Percentiles rank a stretch among this genome's conserved stretches.
Evolutionary conservation across 1,140 invertebrate species (phyloP).

Genomic region (Ceratosolen solmsi): DNA sequence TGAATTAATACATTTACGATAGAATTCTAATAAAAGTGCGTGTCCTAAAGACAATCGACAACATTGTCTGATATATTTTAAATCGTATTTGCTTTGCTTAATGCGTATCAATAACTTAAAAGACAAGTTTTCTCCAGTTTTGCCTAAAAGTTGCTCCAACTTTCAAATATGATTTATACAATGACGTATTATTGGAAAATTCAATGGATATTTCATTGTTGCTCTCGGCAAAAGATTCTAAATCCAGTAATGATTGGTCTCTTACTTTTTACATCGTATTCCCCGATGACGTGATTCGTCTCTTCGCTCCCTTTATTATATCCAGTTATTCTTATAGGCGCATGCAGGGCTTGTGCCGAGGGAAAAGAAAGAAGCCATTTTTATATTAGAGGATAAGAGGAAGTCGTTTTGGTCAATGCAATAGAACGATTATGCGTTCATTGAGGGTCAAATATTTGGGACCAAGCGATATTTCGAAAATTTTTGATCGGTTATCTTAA

Average conservation of each 20-base stretch:
- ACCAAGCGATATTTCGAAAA: neutral
- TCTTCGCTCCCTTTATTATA: slow-evolving; percentile 4
- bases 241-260: neutral
- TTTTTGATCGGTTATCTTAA: slow-evolving; percentile 28
- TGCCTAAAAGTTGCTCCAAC: too few relatives aligned
- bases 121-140: too few relatives aligned
- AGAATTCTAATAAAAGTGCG: too few relatives aligned
- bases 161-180: too few relatives aligned
- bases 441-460: neutral
- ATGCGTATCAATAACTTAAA: too few relatives aligned
- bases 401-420: slow-evolving; percentile 17
- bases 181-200: neutral
- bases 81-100: too few relatives aligned
- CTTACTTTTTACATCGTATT: slow-evolving; percentile 12
- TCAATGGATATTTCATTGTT: neutral
- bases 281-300: slow-evolving; percentile 29
- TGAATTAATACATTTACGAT: too few relatives aligned
- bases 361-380: neutral
- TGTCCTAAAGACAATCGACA: too few relatives aligned
- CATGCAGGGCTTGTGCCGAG: neutral
- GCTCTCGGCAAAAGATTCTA: neutral
- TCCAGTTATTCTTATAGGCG: neutral
- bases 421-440: slow-evolving; percentile 30
- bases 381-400: neutral
- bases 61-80: too few relatives aligned